These are phyloP conservation scores for Xenentodon cancila DNA, from an alignment of 2,797 vertebrate genomes.

Conservation along the genomic window DNA sequence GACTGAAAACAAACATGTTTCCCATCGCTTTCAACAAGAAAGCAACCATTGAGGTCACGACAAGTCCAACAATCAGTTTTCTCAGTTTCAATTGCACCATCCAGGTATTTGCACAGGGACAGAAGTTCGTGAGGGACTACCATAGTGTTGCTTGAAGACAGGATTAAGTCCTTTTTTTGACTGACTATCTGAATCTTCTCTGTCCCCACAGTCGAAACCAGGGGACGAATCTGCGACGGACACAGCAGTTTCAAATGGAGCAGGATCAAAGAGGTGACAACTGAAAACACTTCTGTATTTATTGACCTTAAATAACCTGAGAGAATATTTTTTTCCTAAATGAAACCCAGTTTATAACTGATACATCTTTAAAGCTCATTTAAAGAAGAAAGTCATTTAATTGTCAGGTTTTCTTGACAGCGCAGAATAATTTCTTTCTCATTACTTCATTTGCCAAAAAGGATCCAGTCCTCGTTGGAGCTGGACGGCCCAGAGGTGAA, in stretches of 20 bases:
- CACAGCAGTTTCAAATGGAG: conserved; percentile 82
- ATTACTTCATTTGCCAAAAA: conserved; percentile 32
- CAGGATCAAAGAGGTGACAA: conserved; percentile 86
- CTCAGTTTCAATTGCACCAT: too few species aligned
- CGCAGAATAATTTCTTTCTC: conserved; percentile 2
- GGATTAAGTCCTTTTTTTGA: neutral
- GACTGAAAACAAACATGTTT: too few species aligned
- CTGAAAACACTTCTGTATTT: neutral
- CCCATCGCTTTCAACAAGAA: too few species aligned
- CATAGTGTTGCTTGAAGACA: too few species aligned
- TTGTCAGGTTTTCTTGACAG: conserved; percentile 4
- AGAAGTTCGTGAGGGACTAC: too few species aligned
- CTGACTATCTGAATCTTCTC: conserved; percentile 6
- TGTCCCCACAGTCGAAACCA: conserved; percentile 80
- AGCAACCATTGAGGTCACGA: too few species aligned
- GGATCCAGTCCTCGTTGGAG: conserved; percentile 86
- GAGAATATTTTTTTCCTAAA: neutral
- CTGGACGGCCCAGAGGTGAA: conserved; percentile 81
- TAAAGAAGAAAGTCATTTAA: neutral
- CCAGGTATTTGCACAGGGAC: too few species aligned
- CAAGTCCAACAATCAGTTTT: too few species aligned
- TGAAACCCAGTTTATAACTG: neutral
- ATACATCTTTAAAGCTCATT: neutral
- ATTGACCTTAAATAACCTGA: neutral
- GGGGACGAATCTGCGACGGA: conserved; percentile 86